A percentile compares a stretch with the other conserved stretches of the same genome.
phyloP scores from a whole-genome alignment of 1,140 invertebrate genomes.

The Zaprionus tsacasi region DNA sequence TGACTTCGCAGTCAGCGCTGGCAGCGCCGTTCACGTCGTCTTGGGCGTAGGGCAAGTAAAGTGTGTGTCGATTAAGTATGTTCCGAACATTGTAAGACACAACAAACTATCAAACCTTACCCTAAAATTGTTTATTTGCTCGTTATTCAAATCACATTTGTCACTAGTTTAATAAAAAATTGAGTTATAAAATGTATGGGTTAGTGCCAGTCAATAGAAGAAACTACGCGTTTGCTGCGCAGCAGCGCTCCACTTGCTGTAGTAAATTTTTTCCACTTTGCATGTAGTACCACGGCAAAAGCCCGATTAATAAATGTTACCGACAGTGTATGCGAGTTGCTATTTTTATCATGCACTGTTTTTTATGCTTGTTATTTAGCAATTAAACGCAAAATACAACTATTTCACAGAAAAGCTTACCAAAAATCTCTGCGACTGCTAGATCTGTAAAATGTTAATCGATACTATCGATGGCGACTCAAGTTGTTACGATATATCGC shows the following conservation, averaged over 20 bases:
- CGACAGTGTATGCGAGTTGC: not conserved
- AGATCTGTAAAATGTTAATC: conserved; percentile 35
- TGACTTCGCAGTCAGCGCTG: conserved; percentile 33
- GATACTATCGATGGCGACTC: conserved; percentile 21
- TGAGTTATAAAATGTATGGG: conserved; percentile 51
- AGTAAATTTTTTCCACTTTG: conserved; percentile 27
- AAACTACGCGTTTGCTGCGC: conserved; percentile 60
- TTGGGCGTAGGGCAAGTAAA: conserved; percentile 50
- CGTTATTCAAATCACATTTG: not conserved
- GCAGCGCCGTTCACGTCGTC: conserved; percentile 50
- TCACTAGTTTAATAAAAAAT: conserved; percentile 35
- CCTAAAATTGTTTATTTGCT: conserved; percentile 10
- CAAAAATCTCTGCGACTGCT: conserved; percentile 69
- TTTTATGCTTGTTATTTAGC: conserved; percentile 1
- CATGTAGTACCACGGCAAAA: not conserved
- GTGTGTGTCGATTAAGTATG: conserved; percentile 22
- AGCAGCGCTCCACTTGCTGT: conserved; percentile 37
- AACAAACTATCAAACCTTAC: conserved; percentile 6
- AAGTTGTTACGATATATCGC: not conserved
- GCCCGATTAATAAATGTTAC: not conserved
- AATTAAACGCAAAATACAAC: conserved; percentile 15
- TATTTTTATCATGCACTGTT: not conserved
- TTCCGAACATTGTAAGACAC: not conserved
- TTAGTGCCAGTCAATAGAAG: conserved; percentile 13
- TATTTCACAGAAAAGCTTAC: conserved; percentile 59